phyloP scores from a whole-genome alignment of 2,113 vertebrate genomes.

The Ochotona curzoniae region DNA sequence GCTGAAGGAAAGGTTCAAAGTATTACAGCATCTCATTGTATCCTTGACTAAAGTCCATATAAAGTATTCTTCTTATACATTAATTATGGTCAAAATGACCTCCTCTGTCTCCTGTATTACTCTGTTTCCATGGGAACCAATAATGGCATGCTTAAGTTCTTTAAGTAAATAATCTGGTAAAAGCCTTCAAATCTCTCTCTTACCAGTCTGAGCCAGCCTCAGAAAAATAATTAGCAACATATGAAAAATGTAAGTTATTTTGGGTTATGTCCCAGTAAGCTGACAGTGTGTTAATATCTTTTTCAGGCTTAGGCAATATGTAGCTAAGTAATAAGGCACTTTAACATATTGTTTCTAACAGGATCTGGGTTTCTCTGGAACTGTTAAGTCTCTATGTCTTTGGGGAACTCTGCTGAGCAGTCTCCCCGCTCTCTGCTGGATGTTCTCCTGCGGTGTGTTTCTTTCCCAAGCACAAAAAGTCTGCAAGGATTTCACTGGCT shows the following conservation, averaged over 20 bases:
- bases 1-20: not conserved
- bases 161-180: slow-evolving; percentile 67
- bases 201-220: slow-evolving; percentile 70
- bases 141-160: slow-evolving; percentile 59
- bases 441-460: not conserved
- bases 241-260: slow-evolving; percentile 80
- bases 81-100: slow-evolving; percentile 75
- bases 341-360: slow-evolving; percentile 73
- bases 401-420: slow-evolving; percentile 21
- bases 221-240: slow-evolving; percentile 81
- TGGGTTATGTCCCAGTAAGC: slow-evolving; percentile 77
- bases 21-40: not conserved
- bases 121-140: slow-evolving; percentile 74
- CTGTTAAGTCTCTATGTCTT: slow-evolving; percentile 62
- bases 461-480: not conserved
- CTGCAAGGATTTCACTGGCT: not conserved
- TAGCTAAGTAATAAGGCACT: slow-evolving; percentile 79
- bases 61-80: slow-evolving; percentile 55
- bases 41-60: not conserved
- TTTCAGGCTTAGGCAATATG: slow-evolving; percentile 73
- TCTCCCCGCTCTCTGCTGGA: not conserved
- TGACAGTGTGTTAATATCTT: slow-evolving; percentile 66
- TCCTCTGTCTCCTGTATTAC: slow-evolving; percentile 15
- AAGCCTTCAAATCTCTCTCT: slow-evolving; percentile 77
- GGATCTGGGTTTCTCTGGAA: slow-evolving; percentile 70